A percentile compares a stretch with the other conserved stretches of the same genome.
phyloP scores from a whole-genome alignment of 2,113 vertebrate species.

The Rostratula benghalensis region DNA sequence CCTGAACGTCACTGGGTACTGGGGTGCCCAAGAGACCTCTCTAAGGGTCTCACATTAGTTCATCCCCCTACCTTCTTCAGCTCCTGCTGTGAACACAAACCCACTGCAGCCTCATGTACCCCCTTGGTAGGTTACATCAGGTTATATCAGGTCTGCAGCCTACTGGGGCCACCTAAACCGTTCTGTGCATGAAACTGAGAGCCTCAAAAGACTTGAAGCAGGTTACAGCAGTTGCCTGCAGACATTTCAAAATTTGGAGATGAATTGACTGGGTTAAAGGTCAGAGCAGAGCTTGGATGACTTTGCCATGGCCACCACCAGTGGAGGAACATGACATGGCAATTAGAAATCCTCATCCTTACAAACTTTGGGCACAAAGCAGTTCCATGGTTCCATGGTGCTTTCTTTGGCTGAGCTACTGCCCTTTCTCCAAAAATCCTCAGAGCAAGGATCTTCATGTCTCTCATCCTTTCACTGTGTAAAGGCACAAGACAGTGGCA shows the following conservation, averaged over 20 bases:
- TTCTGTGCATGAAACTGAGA: neutral
- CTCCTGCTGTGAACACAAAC: neutral
- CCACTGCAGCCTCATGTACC: fast-evolving
- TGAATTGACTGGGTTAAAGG: neutral
- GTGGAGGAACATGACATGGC: no score
- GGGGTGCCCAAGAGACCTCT: neutral
- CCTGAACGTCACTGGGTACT: neutral
- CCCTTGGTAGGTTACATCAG: neutral
- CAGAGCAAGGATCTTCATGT: neutral
- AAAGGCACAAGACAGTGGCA: no score
- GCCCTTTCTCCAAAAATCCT: neutral
- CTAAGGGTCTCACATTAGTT: neutral
- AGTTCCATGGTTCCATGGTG: neutral
- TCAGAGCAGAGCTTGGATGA: neutral
- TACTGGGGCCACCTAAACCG: neutral
- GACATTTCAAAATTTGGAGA: neutral
- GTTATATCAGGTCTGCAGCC: neutral
- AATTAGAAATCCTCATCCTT: neutral
- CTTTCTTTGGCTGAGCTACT: neutral
- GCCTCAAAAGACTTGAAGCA: neutral
- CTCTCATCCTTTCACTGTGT: no score
- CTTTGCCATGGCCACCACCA: neutral
- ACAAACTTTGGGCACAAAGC: neutral
- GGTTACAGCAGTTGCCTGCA: neutral
- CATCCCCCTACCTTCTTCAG: neutral